A percentile compares a stretch with the other conserved stretches of the same genome.
Conservation (phyloP, 2,888 invertebrate genomes). For the Polydrusus tereticollis region DNA sequence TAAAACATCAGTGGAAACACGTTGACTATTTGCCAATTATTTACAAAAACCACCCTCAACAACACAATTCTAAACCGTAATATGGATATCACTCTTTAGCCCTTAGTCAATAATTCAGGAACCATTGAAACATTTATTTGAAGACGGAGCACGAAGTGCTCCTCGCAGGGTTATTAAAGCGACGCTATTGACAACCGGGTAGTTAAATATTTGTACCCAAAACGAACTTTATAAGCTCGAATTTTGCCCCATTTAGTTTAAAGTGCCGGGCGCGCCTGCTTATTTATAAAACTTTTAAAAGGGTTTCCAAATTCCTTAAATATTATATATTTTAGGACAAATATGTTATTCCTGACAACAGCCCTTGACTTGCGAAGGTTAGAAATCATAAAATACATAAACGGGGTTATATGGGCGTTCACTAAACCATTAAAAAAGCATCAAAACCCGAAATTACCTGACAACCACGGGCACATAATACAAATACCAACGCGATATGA, state of each 20-base stretch:
- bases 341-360: too few relatives aligned
- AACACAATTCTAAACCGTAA: too few relatives aligned
- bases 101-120: slow-evolving; percentile 10
- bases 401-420: too few relatives aligned
- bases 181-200: background rate
- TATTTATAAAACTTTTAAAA: background rate
- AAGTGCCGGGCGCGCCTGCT: background rate
- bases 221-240: background rate
- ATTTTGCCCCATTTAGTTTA: background rate
- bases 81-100: slow-evolving; percentile 1
- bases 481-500: too few relatives aligned
- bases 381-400: too few relatives aligned
- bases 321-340: background rate
- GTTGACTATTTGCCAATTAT: too few relatives aligned
- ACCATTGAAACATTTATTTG: slow-evolving; percentile 22
- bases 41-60: too few relatives aligned
- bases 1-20: too few relatives aligned
- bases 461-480: too few relatives aligned
- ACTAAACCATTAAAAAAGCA: too few relatives aligned
- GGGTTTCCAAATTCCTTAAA: background rate
- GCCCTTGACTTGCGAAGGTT: too few relatives aligned
- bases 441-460: too few relatives aligned
- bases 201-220: slow-evolving; percentile 15
- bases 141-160: slow-evolving; percentile 11
- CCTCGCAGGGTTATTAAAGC: slow-evolving; percentile 1